Evolutionary conservation across 2,113 vertebrate genomes (phyloP).

Genomic region (Oriolus oriolus): DNA sequence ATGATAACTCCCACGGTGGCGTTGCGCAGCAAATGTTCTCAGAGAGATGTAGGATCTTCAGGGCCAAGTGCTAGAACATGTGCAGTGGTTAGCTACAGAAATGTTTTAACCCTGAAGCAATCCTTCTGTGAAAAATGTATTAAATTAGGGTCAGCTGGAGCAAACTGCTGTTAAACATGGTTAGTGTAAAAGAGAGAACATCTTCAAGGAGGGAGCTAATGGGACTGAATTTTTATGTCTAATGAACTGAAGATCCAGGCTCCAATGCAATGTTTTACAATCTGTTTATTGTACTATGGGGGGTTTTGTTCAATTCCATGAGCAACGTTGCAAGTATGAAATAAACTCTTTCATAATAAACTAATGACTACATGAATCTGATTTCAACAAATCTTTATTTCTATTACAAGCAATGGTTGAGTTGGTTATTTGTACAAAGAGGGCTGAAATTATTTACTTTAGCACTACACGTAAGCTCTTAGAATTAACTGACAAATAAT

Average conservation of each 20-base stretch:
- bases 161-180: conserved; percentile 38
- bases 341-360: background rate
- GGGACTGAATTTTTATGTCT: conserved; percentile 13
- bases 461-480: background rate
- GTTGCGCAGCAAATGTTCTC: background rate
- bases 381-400: background rate
- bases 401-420: background rate
- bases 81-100: conserved; percentile 37
- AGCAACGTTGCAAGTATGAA: background rate
- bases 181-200: conserved; percentile 4
- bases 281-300: background rate
- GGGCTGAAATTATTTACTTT: background rate
- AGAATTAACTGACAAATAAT: background rate
- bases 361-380: background rate
- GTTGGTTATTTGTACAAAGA: background rate
- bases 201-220: conserved; percentile 32
- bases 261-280: background rate
- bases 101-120: conserved; percentile 37
- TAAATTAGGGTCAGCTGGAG: conserved; percentile 60
- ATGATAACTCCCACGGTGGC: conserved; percentile 27
- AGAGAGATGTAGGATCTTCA: background rate
- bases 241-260: background rate
- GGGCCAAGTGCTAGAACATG: background rate
- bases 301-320: background rate
- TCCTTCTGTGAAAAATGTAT: conserved; percentile 44